phyloP scores from a whole-genome alignment of 1,140 invertebrate genomes.

The Anoplolepis gracilipes region DNA sequence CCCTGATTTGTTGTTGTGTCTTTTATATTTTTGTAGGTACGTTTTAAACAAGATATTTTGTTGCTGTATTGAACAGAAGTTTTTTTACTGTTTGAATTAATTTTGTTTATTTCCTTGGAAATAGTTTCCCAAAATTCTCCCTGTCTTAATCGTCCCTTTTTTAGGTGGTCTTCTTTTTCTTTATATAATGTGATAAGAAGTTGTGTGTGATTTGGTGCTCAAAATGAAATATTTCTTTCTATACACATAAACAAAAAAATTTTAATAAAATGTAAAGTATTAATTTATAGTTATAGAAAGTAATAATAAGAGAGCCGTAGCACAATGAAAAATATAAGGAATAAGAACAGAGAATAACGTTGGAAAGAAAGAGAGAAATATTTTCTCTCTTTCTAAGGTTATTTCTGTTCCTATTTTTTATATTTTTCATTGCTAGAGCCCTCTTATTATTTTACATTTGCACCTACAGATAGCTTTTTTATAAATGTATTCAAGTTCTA shows the following conservation, averaged over 20 bases:
- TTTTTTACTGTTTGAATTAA: too few species aligned
- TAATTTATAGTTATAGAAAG: background rate
- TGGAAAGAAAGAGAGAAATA: too few species aligned
- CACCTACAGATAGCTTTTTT: background rate
- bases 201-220: background rate
- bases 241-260: background rate
- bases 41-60: background rate
- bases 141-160: slow-evolving; percentile 1
- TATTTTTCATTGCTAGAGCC: too few species aligned
- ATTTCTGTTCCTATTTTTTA: too few species aligned
- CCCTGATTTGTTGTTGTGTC: background rate
- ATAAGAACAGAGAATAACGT: too few species aligned
- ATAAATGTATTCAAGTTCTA: background rate
- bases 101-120: slow-evolving; percentile 13
- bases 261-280: background rate
- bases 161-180: background rate
- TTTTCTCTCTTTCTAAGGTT: too few species aligned
- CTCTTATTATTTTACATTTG: too few species aligned
- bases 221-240: background rate
- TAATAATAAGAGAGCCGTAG: too few species aligned
- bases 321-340: too few species aligned
- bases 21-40: slow-evolving; percentile 2
- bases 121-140: slow-evolving; percentile 20
- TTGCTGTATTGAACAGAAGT: background rate
- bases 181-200: background rate